phyloP scores from a whole-genome alignment of 2,888 invertebrate species.

The Orgyia antiqua region DNA sequence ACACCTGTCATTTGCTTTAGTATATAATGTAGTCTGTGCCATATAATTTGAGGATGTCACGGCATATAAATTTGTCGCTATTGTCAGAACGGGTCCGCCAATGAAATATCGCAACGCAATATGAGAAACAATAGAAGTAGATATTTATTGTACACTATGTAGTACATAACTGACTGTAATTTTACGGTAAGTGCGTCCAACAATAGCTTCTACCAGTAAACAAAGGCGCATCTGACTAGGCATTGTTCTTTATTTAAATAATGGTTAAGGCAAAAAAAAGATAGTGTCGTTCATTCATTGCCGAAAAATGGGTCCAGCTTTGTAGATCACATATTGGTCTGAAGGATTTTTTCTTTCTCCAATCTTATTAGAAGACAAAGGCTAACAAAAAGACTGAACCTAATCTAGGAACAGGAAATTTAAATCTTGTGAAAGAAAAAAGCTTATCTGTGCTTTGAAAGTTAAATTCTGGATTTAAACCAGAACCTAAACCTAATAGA shows the following conservation, averaged over 20 bases:
- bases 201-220: slow-evolving; percentile 59
- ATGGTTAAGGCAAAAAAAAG: slow-evolving; percentile 43
- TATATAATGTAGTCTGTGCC: slow-evolving; percentile 20
- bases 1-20: slow-evolving; percentile 10
- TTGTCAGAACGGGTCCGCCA: slow-evolving; percentile 39
- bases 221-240: slow-evolving; percentile 44
- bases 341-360: no score
- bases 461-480: no score
- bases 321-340: no score
- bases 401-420: no score
- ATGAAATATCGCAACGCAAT: slow-evolving; percentile 33
- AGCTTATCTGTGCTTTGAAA: no score
- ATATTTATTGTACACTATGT: slow-evolving; percentile 24
- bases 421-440: no score
- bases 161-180: slow-evolving; percentile 48
- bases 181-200: slow-evolving; percentile 63
- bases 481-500: no score
- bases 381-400: no score
- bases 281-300: slow-evolving; percentile 27
- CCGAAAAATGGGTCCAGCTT: no score
- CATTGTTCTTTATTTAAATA: slow-evolving; percentile 51
- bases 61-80: slow-evolving; percentile 53
- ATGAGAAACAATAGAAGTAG: slow-evolving; percentile 27
- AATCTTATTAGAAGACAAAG: no score
- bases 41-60: slow-evolving; percentile 26